Base-by-base conservation (phyloP, 2,113 vertebrate genomes). In the Machaerirhynchus nigripectus region DNA sequence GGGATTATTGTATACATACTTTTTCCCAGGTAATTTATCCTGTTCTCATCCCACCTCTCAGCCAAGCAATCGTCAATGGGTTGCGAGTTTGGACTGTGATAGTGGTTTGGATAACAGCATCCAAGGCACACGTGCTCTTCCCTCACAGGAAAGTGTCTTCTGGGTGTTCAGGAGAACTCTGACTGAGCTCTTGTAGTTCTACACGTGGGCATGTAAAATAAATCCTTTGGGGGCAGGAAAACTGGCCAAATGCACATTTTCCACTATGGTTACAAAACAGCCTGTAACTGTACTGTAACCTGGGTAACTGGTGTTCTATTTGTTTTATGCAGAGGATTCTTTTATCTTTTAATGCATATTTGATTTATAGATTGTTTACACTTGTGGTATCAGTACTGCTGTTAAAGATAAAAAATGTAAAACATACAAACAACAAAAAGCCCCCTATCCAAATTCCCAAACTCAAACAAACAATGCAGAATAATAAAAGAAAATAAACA, bases 391-490 rank as follows among this genome's bases (percentile, higher is more conserved):
- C 13, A 15, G 63, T 50, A 39, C 13, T 69, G 27, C 49, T 77
- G 23, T 39, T 42, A 69, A 77, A 69, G 30, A 33, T 21, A 65
- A 37, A 35, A 85, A 33, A 6, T 40, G 18, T 30, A 19, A 56
- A 81, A 5, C 21, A 26, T 17, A 7, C 4, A 12, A 47, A 40
- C 9, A 42, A 40, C 21, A 47, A 56, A 49, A 42, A 1, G 2
- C 0, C 15, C 15, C 1, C 2, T 13, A 21, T 11, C 9, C 2
- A 7, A 49, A 65, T 18, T 4, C 5, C 9, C 28, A 30, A 59
- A 53, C 5, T 18, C 20, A 78, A 84, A 8, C 8, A 53, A 44
- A 28, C 3, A 52, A 30, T 24, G 6, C 68, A 53, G 2, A 61
- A 31, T 18, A n/a, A 40, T 6, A 35, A 27, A 31, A 56, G 4